A percentile compares a stretch with the other conserved stretches of the same genome.
Evolutionary conservation across 2,888 invertebrate genomes (phyloP).

Genomic region (Microplitis manilae): DNA sequence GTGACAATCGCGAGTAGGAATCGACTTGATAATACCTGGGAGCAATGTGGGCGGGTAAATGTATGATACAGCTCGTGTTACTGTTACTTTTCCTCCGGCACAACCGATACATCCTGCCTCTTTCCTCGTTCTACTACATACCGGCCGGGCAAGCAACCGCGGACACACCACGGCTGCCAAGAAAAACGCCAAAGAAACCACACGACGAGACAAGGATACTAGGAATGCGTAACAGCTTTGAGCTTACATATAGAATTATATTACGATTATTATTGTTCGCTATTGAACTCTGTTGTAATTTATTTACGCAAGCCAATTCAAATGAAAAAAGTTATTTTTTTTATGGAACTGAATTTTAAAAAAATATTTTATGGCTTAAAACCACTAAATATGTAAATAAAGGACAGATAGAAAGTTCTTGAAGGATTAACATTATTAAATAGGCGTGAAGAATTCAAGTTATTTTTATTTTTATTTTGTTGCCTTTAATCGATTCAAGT

Average conservation of each 20-base stretch:
- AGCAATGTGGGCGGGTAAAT: constrained; percentile 52
- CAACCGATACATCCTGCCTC: constrained; percentile 54
- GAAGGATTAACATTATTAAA: neutral
- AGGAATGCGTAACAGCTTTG: neutral
- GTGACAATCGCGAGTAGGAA: constrained; percentile 53
- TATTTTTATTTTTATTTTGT: neutral
- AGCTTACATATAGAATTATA: neutral
- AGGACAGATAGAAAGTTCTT: neutral
- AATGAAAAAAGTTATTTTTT: neutral
- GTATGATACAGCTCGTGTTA: constrained; percentile 52
- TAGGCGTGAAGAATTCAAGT: neutral
- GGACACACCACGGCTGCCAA: constrained; percentile 9
- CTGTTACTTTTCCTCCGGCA: constrained; percentile 62
- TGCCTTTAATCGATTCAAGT: neutral
- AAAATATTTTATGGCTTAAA: neutral
- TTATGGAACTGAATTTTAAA: neutral
- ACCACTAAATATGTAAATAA: neutral
- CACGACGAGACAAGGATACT: neutral
- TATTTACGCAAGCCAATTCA: neutral
- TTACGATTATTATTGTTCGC: neutral
- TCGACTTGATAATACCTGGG: constrained; percentile 50
- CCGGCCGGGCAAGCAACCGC: constrained; percentile 27
- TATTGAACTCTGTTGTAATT: neutral
- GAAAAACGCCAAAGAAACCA: constrained; percentile 19
- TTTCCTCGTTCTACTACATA: constrained; percentile 48